Percentiles rank a stretch among this genome's conserved stretches.
These are phyloP conservation scores for Eupithecia subumbrata DNA, from an alignment of 2,888 invertebrate genomes.

Conservation along the genomic window DNA sequence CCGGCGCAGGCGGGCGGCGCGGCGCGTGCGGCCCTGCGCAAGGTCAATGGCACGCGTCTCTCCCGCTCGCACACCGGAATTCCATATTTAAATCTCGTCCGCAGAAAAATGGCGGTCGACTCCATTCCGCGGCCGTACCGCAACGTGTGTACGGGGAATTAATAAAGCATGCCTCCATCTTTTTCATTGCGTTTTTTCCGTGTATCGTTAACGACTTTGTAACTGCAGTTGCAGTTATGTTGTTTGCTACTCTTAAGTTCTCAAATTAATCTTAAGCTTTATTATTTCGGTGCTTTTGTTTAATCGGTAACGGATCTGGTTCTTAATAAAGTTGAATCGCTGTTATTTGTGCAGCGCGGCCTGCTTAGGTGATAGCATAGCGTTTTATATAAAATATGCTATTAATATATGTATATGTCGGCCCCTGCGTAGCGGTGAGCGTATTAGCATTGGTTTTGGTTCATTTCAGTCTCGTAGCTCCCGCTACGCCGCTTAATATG, in stretches of 20 bases:
- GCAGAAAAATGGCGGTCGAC: conserved; percentile 83
- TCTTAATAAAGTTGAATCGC: conserved; percentile 55
- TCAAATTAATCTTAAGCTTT: conserved; percentile 63
- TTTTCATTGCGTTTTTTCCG: conserved; percentile 74
- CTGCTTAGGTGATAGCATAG: conserved; percentile 42
- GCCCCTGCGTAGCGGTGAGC: conserved; percentile 50
- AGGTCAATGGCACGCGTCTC: conserved; percentile 83
- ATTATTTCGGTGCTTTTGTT: conserved; percentile 50
- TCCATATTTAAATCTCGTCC: conserved; percentile 85
- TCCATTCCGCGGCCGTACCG: conserved; percentile 74
- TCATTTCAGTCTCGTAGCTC: conserved; percentile 60
- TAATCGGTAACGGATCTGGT: conserved; percentile 59
- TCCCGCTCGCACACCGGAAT: conserved; percentile 84
- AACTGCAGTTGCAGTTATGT: conserved; percentile 68
- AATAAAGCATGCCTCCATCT: conserved; percentile 79
- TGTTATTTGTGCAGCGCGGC: conserved; percentile 48
- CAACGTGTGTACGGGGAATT: conserved; percentile 79
- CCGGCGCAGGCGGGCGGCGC: conserved; percentile 49
- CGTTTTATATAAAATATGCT: conserved; percentile 43
- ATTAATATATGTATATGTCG: no score
- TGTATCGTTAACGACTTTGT: conserved; percentile 73
- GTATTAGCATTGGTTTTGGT: conserved; percentile 55
- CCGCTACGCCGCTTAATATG: conserved; percentile 50
- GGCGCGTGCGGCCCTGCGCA: conserved; percentile 78
- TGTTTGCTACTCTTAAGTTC: conserved; percentile 50